Percentiles rank a stretch among this genome's conserved stretches.
Conservation (phyloP, 2,888 invertebrate genomes). For the Taphrorychus bicolor region DNA sequence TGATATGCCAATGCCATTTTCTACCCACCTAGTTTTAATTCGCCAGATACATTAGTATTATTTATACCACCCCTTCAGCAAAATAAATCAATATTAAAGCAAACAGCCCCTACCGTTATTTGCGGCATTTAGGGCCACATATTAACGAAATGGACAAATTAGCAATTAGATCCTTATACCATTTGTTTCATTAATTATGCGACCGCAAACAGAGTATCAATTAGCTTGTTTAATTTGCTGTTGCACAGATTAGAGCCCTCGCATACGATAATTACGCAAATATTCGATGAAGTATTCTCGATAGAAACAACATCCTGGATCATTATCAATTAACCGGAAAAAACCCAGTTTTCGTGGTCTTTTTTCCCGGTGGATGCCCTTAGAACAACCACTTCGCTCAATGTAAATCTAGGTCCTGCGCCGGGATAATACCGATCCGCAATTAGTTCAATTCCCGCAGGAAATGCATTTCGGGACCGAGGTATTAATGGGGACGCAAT, state of each 20-base stretch:
- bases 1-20: no score
- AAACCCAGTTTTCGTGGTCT: not conserved
- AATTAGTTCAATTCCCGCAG: constrained; percentile 10
- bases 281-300: not conserved
- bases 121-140: not conserved
- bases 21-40: no score
- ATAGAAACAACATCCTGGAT: not conserved
- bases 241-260: not conserved
- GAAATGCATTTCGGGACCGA: not conserved
- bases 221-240: not conserved
- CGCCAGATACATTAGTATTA: no score
- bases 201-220: constrained; percentile 10
- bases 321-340: not conserved
- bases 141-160: constrained; percentile 8
- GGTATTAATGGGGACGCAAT: constrained; percentile 3
- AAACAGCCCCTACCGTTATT: not conserved
- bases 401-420: constrained; percentile 4
- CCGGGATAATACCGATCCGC: constrained; percentile 13
- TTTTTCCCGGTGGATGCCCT: not conserved
- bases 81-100: not conserved
- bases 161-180: not conserved
- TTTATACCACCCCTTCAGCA: no score
- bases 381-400: constrained; percentile 3
- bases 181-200: constrained; percentile 10
- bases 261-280: no score